phyloP scores from a whole-genome alignment of 1,140 invertebrate species.

The Cydia fagiglandana region DNA sequence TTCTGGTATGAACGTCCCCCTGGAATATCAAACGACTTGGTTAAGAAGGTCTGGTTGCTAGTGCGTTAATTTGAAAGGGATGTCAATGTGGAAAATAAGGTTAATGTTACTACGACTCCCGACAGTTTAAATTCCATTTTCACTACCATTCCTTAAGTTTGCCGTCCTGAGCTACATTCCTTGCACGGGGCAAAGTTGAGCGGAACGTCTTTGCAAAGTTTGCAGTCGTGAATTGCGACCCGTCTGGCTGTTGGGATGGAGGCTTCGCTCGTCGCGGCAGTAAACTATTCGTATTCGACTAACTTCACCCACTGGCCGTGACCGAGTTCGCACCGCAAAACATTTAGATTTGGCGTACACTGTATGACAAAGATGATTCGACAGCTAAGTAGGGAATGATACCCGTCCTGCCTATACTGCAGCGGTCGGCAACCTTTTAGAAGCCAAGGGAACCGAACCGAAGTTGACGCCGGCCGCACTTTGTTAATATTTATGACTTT shows the following conservation, averaged over 20 bases:
- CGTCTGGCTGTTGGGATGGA: background rate
- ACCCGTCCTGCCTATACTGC: too few relatives aligned
- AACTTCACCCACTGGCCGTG: background rate
- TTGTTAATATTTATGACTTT: too few relatives aligned
- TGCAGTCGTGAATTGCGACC: background rate
- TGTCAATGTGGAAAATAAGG: too few relatives aligned
- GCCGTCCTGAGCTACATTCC: conserved; percentile 22
- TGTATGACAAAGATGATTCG: too few relatives aligned
- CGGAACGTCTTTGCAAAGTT: background rate
- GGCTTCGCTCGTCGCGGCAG: background rate
- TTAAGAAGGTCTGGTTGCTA: background rate
- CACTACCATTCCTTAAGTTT: too few relatives aligned
- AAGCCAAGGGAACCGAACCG: too few relatives aligned
- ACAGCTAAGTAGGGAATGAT: too few relatives aligned
- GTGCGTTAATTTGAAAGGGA: too few relatives aligned
- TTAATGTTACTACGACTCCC: too few relatives aligned
- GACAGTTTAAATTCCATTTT: too few relatives aligned
- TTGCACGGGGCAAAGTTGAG: background rate
- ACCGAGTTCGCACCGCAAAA: background rate
- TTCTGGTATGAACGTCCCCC: conserved; percentile 96
- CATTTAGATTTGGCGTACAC: background rate
- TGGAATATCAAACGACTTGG: conserved; percentile 31
- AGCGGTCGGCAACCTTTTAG: too few relatives aligned
- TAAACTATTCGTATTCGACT: background rate
- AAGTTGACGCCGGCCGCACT: too few relatives aligned